Evolutionary conservation across 2,113 vertebrate species (phyloP).

Genomic region (Thinocorus orbignyianus): DNA sequence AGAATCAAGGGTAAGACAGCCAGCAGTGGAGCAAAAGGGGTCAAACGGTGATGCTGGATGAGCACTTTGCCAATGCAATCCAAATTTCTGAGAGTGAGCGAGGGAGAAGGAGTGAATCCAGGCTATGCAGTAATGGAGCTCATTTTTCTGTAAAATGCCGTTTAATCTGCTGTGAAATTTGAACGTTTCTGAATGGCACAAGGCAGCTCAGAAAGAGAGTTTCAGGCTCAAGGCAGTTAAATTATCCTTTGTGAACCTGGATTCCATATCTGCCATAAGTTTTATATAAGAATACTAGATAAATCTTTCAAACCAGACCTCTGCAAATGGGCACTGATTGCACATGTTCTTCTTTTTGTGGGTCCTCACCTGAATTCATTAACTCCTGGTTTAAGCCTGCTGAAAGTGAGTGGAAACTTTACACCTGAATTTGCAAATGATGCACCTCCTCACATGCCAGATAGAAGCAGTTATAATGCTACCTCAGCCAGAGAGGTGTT

Average conservation of each 20-base stretch:
- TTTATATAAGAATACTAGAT: background rate
- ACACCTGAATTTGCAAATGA: background rate
- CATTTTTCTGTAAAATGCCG: background rate
- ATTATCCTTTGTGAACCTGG: background rate
- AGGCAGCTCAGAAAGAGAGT: background rate
- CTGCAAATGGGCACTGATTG: background rate
- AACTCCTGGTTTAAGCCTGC: background rate
- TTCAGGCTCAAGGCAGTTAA: background rate
- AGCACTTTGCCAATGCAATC: background rate
- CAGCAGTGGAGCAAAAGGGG: background rate
- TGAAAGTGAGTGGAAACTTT: background rate
- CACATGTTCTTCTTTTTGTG: background rate
- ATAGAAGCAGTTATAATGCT: background rate
- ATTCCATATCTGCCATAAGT: background rate
- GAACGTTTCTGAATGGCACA: background rate
- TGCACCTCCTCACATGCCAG: accelerated
- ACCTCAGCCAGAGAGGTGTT: background rate
- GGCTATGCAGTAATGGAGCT: background rate
- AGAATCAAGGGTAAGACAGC: background rate
- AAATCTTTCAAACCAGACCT: background rate
- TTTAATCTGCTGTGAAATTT: background rate
- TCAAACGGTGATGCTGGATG: background rate
- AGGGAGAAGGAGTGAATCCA: background rate
- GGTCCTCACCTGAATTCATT: background rate
- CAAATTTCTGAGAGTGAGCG: background rate